Evolutionary conservation across 2,797 vertebrate species (phyloP), one percentile per base, ranked within the genome.

Genomic region (Bradypus variegatus): DNA sequence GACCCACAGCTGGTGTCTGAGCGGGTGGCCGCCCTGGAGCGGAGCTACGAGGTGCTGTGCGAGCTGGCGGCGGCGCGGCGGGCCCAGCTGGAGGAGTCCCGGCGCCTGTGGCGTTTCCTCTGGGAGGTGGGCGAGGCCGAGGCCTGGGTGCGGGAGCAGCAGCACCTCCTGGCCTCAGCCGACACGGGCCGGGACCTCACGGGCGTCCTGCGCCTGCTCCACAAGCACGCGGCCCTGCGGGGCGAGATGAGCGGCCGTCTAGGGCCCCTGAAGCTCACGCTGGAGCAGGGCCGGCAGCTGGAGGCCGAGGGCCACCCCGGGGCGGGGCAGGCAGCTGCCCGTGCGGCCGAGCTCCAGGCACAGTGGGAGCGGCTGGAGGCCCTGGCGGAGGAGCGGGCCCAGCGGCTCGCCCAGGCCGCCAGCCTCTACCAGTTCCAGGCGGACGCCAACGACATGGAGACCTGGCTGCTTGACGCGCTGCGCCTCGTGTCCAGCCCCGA

Each of bases 61-160:
- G 96, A 96, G n/a, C 96, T 99, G 87, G 98, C 98, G 0, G 97
- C 92, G 0, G 92, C 96, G 1, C 97, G 99, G 3, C 97, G 98
- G 19, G 97, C 96, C 13, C 96, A 97, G 1, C 97, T 99, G 23
- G 99, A 99, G 95, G 98, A 99, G 38, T 99, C 99, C 0, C 98
- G 98, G 0, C 98, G 98, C 15, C 97, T 99, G 36, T 99, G 99
- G 98, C 98, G 98, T 93, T 98, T 99, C 96, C 96, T 99, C 93
- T 99, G 99, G 99, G 99, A 99, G 89, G 94, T 98, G 36, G 99
- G 98, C 0, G 99, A 99, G 96, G 98, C 99, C 29, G 98, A 98
- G 27, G 98, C 98, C 6, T 99, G 99, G 99, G 98, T 99, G 94
- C 97, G 99, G 89, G 99, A 99, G 92, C 99, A 99, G 97, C 98